Percentiles rank a stretch among this genome's conserved stretches.
These are phyloP conservation scores for Urocitellus parryii DNA, from an alignment of 2,113 vertebrate genomes.

Conservation along the genomic window DNA sequence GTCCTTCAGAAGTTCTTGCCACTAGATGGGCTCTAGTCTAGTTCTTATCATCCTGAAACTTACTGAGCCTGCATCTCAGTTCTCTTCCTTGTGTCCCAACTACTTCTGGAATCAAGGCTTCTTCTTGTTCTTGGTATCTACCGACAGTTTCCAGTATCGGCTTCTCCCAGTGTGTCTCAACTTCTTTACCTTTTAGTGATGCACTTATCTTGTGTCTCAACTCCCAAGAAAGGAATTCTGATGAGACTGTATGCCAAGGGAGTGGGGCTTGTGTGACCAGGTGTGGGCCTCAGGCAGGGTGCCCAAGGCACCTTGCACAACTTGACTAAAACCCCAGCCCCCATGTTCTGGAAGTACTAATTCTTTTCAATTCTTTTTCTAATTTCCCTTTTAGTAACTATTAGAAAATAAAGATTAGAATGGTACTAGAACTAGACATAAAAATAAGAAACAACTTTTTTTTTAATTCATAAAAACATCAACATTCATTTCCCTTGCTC, in stretches of 20 bases:
- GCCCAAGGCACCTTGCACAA: rapidly evolving
- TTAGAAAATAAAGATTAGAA: background rate
- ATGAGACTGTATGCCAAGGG: background rate
- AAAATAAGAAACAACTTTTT: background rate
- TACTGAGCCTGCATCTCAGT: background rate
- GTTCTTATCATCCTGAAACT: background rate
- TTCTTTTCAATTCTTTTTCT: background rate
- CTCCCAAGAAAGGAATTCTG: background rate
- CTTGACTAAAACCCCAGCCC: background rate
- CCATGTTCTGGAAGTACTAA: background rate
- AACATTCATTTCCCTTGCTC: background rate
- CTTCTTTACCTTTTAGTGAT: background rate
- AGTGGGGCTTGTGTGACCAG: background rate
- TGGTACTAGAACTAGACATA: background rate
- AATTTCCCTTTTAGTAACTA: background rate
- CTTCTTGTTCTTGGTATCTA: background rate
- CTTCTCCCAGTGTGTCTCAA: background rate
- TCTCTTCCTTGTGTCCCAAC: background rate
- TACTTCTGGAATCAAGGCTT: background rate
- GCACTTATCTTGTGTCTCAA: background rate
- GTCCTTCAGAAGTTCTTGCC: background rate
- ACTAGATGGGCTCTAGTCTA: background rate
- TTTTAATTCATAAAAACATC: background rate
- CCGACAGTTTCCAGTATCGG: background rate
- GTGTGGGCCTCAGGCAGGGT: too few species aligned